These are phyloP conservation scores for Drosophila saltans DNA, from an alignment of 1,140 invertebrate genomes.

Conservation along the genomic window DNA sequence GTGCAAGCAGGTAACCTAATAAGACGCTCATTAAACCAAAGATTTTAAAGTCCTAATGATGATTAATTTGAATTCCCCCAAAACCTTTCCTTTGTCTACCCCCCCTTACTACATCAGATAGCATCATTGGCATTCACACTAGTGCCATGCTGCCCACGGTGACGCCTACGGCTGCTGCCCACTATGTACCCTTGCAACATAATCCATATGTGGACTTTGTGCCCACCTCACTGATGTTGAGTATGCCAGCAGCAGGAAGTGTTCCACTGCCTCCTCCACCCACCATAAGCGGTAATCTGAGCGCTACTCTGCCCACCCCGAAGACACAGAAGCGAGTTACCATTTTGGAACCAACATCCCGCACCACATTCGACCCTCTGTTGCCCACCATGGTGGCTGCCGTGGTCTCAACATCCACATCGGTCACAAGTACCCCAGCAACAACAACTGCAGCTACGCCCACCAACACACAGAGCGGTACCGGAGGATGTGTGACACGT, in stretches of 20 bases:
- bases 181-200: constrained; percentile 64
- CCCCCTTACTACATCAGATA: constrained; percentile 55
- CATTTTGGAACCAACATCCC: constrained; percentile 76
- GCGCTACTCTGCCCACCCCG: constrained; percentile 66
- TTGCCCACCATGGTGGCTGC: constrained; percentile 76
- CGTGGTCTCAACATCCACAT: constrained; percentile 54
- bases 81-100: neutral
- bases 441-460: constrained; percentile 52
- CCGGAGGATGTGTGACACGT: constrained; percentile 17
- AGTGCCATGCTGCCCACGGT: constrained; percentile 44
- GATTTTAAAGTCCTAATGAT: neutral
- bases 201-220: constrained; percentile 74
- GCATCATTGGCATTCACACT: constrained; percentile 79
- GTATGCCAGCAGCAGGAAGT: constrained; percentile 35
- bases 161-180: constrained; percentile 25
- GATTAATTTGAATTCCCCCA: neutral
- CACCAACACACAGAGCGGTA: constrained; percentile 45
- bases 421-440: constrained; percentile 48
- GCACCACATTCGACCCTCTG: constrained; percentile 75
- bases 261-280: constrained; percentile 42
- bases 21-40: neutral
- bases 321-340: constrained; percentile 81
- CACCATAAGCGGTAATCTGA: constrained; percentile 69
- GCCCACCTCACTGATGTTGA: constrained; percentile 58
- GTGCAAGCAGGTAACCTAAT: constrained; percentile 67